These are phyloP conservation scores for Pipistrellus kuhlii DNA, from an alignment of 2,797 vertebrate species.

Conservation along the genomic window DNA sequence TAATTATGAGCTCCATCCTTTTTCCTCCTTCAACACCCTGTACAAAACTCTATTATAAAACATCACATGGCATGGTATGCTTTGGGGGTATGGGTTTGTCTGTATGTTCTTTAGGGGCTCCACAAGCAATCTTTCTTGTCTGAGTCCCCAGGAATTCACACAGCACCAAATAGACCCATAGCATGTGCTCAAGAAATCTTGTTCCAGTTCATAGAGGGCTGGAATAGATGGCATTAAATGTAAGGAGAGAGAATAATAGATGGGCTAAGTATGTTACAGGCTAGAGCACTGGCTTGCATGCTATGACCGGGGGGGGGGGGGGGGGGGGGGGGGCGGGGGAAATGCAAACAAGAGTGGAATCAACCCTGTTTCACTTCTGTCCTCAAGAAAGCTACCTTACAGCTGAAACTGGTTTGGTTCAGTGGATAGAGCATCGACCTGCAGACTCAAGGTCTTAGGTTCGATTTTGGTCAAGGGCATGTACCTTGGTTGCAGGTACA, in stretches of 20 bases:
- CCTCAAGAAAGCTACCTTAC: not conserved
- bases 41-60: not conserved
- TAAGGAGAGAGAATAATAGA: not conserved
- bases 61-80: fast-evolving
- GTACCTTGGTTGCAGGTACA: too few relatives aligned
- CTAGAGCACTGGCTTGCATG: not conserved
- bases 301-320: not conserved
- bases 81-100: not conserved
- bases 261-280: not conserved
- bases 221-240: not conserved
- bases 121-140: not conserved
- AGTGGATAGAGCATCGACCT: too few relatives aligned
- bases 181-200: not conserved
- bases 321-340: too few relatives aligned
- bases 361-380: not conserved
- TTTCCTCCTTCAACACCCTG: not conserved
- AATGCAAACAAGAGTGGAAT: not conserved
- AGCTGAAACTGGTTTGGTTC: too few relatives aligned
- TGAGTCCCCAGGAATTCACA: not conserved
- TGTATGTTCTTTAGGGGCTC: not conserved
- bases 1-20: not conserved
- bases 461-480: too few relatives aligned
- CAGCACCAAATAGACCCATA: not conserved
- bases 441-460: too few relatives aligned
- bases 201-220: not conserved